Conservation (phyloP, 2,113 vertebrate genomes). For the Eonycteris spelaea region DNA sequence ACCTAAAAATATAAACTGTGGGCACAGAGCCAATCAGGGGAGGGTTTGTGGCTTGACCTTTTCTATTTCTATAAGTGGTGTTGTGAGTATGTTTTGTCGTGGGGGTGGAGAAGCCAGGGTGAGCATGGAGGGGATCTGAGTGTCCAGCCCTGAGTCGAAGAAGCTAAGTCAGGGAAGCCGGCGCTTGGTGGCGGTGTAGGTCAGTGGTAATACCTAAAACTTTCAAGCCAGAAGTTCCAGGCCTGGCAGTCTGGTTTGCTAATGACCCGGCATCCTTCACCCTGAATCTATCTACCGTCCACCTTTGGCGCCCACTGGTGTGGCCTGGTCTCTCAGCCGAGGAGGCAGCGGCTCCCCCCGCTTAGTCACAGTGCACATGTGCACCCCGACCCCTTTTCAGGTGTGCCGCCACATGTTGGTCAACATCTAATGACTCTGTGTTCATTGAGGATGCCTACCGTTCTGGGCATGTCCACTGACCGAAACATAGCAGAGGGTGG, state of each 20-base stretch:
- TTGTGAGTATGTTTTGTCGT: not conserved
- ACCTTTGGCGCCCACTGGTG: not conserved
- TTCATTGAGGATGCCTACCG: not conserved
- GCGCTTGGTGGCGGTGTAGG: not conserved
- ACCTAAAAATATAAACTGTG: conserved; percentile 77
- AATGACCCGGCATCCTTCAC: not conserved
- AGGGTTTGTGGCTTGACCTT: conserved; percentile 69
- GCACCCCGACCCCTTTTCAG: not conserved
- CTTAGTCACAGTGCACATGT: rapidly evolving
- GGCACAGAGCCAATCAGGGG: conserved; percentile 14
- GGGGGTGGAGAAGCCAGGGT: not conserved
- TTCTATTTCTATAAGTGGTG: conserved; percentile 26
- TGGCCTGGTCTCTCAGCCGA: not conserved
- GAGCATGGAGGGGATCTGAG: not conserved
- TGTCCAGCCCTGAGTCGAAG: not conserved
- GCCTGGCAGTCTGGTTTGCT: not conserved
- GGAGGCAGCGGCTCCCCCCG: rapidly evolving
- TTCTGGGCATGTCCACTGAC: not conserved
- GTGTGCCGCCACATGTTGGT: not conserved
- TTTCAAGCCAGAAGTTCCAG: too few species aligned
- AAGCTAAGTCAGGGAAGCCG: rapidly evolving
- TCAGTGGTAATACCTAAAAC: not conserved
- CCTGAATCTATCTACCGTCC: not conserved
- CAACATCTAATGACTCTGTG: not conserved
- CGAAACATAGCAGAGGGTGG: not conserved